phyloP scores from a whole-genome alignment of 1,140 invertebrate genomes.

The Drosophila lacteicornis region DNA sequence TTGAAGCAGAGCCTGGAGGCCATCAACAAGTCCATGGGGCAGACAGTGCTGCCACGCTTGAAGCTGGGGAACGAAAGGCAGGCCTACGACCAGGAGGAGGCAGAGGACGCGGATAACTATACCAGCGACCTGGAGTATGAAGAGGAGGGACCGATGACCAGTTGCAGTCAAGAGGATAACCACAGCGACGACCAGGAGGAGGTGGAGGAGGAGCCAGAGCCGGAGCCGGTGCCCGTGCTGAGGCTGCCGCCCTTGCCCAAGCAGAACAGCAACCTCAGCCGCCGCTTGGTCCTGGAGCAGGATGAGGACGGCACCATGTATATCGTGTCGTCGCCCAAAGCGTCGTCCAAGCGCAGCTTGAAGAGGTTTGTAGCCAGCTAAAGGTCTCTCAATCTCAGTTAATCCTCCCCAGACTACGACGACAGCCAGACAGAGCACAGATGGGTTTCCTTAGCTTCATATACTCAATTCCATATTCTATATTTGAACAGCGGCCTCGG shows the following conservation, averaged over 20 bases:
- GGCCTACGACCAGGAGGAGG: slow-evolving; percentile 31
- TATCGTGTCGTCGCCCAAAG: slow-evolving; percentile 40
- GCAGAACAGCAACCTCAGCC: slow-evolving; percentile 29
- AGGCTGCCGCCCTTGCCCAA: slow-evolving; percentile 18
- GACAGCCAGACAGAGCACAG: slow-evolving; percentile 61
- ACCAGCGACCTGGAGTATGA: slow-evolving; percentile 25
- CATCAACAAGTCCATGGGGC: slow-evolving; percentile 5
- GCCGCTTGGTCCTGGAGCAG: slow-evolving; percentile 49
- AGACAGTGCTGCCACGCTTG: slow-evolving; percentile 27
- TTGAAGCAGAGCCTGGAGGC: slow-evolving; percentile 26
- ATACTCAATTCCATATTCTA: slow-evolving; percentile 5
- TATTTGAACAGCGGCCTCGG: slow-evolving; percentile 74
- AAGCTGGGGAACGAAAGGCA: slow-evolving; percentile 7
- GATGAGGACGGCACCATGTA: slow-evolving; percentile 53
- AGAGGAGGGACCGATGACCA: background rate
- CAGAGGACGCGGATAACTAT: slow-evolving; percentile 15
- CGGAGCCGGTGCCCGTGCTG: background rate
- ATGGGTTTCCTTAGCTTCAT: slow-evolving; percentile 9
- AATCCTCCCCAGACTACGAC: slow-evolving; percentile 38
- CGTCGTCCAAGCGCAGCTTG: background rate
- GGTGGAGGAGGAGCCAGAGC: background rate
- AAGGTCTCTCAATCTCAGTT: background rate
- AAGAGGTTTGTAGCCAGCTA: slow-evolving; percentile 54
- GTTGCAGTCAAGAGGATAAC: background rate
- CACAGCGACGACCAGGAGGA: slow-evolving; percentile 8